Evolutionary conservation across 2,888 invertebrate genomes (phyloP), one percentile per base, ranked within the genome.

Genomic region (Perizoma affinitatum): DNA sequence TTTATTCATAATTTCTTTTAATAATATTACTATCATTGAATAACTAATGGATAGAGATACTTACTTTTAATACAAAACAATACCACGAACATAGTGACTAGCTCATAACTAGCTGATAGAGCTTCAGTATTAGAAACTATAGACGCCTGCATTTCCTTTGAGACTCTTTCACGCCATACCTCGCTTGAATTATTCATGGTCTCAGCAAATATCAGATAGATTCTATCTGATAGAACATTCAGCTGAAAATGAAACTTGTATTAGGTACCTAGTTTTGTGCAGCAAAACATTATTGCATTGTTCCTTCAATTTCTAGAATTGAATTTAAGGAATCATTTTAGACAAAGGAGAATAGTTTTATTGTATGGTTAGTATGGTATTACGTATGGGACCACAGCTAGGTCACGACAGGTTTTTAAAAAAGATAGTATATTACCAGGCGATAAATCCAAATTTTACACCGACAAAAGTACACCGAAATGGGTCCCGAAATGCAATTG

Each of bases 171-270:
- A 76, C 82, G 78, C 83, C 81, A 79, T 83, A 79, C 81, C 80
- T 62, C 62, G 73, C 76, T 75, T 88, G 88, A 87, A 88, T 90
- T 86, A 89, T 88, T 89, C 87, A 89, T 89, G 79, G 71, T 76
- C 75, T 75, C 76, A 73, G 80, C 79, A 84, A 84, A 86, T 86
- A 83, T 82, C 80, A 83, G 83, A 83, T 82, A 78, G 79, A 83
- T 80, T 46, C 57, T 46, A 46, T 61, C 48, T 52, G 43, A 22
- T 22, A 49, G 52, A 54, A 56, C 77, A 78, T 78, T 76, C 71
- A 75, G 69, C 70, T 77, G 76, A 80, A 81, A 83, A 69, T 71
- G 74, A 80, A 75, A 72, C 65, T 50, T 65, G 43, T 60, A 9
- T 35, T 36, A 59, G 43, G 42, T 44, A n/a, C 55, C 52, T 40